Percentiles rank a stretch among this genome's conserved stretches.
These are phyloP conservation scores for Enchytraeus crypticus DNA, from an alignment of 2,888 invertebrate species.

Conservation along the genomic window DNA sequence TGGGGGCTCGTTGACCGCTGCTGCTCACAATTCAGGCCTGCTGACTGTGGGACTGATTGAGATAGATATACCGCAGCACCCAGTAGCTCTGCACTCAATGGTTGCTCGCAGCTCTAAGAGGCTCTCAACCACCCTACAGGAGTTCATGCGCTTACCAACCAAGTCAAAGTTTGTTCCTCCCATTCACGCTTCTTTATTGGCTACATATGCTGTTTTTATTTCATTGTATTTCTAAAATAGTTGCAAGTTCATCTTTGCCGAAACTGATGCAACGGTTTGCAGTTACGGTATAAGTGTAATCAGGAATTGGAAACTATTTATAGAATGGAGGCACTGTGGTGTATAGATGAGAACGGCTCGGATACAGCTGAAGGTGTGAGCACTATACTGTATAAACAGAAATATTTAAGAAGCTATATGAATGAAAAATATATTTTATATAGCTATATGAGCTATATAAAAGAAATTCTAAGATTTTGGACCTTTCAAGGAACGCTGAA, in stretches of 20 bases:
- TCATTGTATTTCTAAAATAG: background rate
- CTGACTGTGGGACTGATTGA: slow-evolving; percentile 79
- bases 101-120: slow-evolving; percentile 83
- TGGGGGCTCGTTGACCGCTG: too few relatives aligned
- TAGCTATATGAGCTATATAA: too few relatives aligned
- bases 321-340: too few relatives aligned
- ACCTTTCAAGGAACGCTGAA: too few relatives aligned
- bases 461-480: too few relatives aligned
- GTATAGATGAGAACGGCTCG: too few relatives aligned
- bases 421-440: too few relatives aligned
- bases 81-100: slow-evolving; percentile 94
- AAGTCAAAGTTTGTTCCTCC: slow-evolving; percentile 29
- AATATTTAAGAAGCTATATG: too few relatives aligned
- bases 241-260: background rate
- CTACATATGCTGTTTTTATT: background rate
- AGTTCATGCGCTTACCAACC: slow-evolving; percentile 43
- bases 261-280: background rate
- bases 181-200: background rate
- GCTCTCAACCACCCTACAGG: slow-evolving; percentile 81
- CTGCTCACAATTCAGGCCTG: slow-evolving; percentile 69
- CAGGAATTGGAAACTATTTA: too few relatives aligned
- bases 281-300: too few relatives aligned
- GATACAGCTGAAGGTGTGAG: too few relatives aligned
- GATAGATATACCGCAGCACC: slow-evolving; percentile 95
- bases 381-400: too few relatives aligned